Evolutionary conservation across 2,797 vertebrate genomes (phyloP), one percentile per base, ranked within the genome.

Genomic region (Chelidonichthys spinosus): DNA sequence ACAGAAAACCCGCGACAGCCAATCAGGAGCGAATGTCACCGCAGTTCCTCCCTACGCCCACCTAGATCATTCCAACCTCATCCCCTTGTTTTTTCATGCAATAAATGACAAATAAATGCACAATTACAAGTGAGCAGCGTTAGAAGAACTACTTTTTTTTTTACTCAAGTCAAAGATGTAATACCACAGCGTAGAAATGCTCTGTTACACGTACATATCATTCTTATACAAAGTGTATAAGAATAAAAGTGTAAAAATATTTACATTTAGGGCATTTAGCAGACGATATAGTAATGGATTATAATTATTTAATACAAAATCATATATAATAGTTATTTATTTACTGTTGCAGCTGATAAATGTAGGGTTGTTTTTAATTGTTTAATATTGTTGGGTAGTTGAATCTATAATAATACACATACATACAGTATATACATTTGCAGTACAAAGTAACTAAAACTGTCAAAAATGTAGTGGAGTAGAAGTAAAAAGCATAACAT

Each of bases 11-110:
- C 8, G 0, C 0, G 0, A 0, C 14, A 75, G 6, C 95, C 93
- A 95, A 94, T 94, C 83, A 85, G 37, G 35, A 56, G 61, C 14
- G 49, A 76, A 63, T 2, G 0, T 43, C 0, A 63, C 86, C 80
- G 14, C 82, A 78, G 32, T 6, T 5, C 52, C 66, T 2, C 0
- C 14, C 70, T 71, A 40, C 42, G 11, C 61, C 54, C 70, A 63
- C 44, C 6, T 49, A 10, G 46, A 40, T 13, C 39, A 14, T 40
- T 7, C 35, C 32, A 7, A 36, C 5, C 46, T 4, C 7, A 69
- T 32, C 4, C 6, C 36, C 25, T 25, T 72, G 42, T 64, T 37
- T 47, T 66, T 64, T 11, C 33, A 37, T n/a, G 32, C 3, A 6
- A 52, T 4, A 50, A 50, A 59, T 25, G 6, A 52, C 25, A 8